Base-by-base conservation (phyloP, 2,888 invertebrate species). In the Pristionchus fissidentatus region DNA sequence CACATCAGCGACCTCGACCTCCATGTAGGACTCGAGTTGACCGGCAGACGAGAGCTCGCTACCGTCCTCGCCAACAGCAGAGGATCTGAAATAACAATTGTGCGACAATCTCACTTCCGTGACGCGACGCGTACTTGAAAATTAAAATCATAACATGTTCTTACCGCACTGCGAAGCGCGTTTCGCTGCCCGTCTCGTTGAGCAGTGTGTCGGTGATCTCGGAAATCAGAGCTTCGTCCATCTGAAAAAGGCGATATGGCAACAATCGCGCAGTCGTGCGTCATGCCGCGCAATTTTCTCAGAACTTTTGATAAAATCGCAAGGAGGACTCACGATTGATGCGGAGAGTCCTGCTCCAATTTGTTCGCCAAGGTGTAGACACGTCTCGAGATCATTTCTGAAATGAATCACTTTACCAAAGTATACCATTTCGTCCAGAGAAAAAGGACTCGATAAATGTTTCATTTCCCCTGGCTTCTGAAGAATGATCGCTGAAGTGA, bases 21-120 rank as follows among this genome's bases (percentile, higher is more conserved):
- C 95, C 3, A 96, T 93, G 85, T 95, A 94, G 0, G 96, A 96
- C 85, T 95, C 95, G 93, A 96, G 95, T 93, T 96, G 96, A 0
- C 96, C 96, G 0, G 96, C 96, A 4, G 95, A 95, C 0, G 96
- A 96, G 19, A 95, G 93, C 78, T 95, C 95, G 85, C 95, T 95
- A 10, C 95, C 95, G 92, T 96, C 96, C 93, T 96, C 96, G 5
- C 95, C 95, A 66, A 95, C 94, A 22, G 95, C 96, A 4, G 90
- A 90, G 19, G 90, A 90, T 43, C 93, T 89, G 57, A 22, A 57
- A 57, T 57, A 22, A 38, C 10, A 32, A 66, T 66, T 41, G n/a
- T 19, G n/a, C 66, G 41, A 35, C 26, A n/a, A 66, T 66, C 15
- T 38, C 43, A 22, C 49, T 10, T 15, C 5, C 26, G 43, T 43